Conservation (phyloP, 2,888 invertebrate species). For the Hemicrepidius hirtus region DNA sequence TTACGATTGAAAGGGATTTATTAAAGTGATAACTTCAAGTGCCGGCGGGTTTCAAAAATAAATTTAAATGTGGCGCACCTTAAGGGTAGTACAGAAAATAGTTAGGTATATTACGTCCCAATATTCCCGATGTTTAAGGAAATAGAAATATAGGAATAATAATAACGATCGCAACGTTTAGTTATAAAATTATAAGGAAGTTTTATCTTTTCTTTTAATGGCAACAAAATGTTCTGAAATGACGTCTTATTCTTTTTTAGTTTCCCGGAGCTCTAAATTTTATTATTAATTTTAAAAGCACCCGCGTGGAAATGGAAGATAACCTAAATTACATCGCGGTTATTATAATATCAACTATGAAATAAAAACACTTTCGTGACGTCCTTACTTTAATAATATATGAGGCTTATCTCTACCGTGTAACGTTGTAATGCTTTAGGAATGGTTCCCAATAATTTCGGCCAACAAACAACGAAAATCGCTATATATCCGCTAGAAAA, state of each 20-base stretch:
- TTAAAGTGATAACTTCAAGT: constrained; percentile 54
- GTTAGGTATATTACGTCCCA: neutral
- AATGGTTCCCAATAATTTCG: constrained; percentile 39
- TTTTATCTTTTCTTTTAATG: constrained; percentile 61
- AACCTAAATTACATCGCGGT: constrained; percentile 54
- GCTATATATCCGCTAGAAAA: constrained; percentile 16
- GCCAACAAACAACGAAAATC: constrained; percentile 33
- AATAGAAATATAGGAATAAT: constrained; percentile 35
- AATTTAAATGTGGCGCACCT: neutral
- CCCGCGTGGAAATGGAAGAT: constrained; percentile 62
- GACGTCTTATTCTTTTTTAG: constrained; percentile 53
- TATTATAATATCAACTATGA: constrained; percentile 51
- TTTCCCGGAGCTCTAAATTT: constrained; percentile 60
- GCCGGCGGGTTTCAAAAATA: constrained; percentile 13
- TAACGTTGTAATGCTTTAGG: constrained; percentile 41
- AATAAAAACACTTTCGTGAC: constrained; percentile 46
- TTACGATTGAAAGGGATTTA: constrained; percentile 56
- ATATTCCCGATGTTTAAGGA: neutral
- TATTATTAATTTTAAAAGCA: constrained; percentile 62
- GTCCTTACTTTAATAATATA: constrained; percentile 40
- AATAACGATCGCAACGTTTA: constrained; percentile 57
- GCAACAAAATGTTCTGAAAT: constrained; percentile 52
- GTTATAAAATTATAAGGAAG: constrained; percentile 60
- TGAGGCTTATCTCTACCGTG: constrained; percentile 34
- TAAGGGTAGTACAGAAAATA: neutral